These are phyloP conservation scores for Callosobruchus maculatus DNA, from an alignment of 2,888 invertebrate species.

Conservation along the genomic window DNA sequence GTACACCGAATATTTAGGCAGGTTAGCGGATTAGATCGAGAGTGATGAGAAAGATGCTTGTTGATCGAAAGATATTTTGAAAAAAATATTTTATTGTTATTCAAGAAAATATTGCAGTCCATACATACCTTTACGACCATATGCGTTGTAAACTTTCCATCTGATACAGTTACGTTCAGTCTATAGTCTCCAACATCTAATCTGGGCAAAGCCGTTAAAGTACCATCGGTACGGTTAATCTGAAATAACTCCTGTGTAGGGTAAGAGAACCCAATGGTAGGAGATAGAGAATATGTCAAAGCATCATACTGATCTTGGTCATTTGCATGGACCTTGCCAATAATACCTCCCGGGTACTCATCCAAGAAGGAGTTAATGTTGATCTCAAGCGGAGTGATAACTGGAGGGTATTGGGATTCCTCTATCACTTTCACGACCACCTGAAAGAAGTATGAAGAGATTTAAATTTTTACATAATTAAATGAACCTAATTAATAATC, in stretches of 20 bases:
- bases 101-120: no score
- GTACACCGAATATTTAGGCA: no score
- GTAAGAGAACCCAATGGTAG: slow-evolving; percentile 59
- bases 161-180: slow-evolving; percentile 87
- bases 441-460: neutral
- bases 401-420: slow-evolving; percentile 91
- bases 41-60: no score
- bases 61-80: no score
- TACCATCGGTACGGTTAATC: slow-evolving; percentile 76
- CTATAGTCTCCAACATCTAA: slow-evolving; percentile 83
- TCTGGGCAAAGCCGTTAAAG: slow-evolving; percentile 75
- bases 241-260: slow-evolving; percentile 70
- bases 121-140: slow-evolving; percentile 59
- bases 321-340: slow-evolving; percentile 82
- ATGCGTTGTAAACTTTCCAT: slow-evolving; percentile 82
- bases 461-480: no score
- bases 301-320: slow-evolving; percentile 93
- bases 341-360: slow-evolving; percentile 84
- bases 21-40: no score
- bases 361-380: slow-evolving; percentile 85
- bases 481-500: no score
- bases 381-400: slow-evolving; percentile 81
- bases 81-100: no score
- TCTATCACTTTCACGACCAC: slow-evolving; percentile 70
- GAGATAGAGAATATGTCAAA: slow-evolving; percentile 68